These are phyloP conservation scores for Ctenopoma kingsleyae DNA, from an alignment of 2,797 vertebrate species.

Conservation along the genomic window DNA sequence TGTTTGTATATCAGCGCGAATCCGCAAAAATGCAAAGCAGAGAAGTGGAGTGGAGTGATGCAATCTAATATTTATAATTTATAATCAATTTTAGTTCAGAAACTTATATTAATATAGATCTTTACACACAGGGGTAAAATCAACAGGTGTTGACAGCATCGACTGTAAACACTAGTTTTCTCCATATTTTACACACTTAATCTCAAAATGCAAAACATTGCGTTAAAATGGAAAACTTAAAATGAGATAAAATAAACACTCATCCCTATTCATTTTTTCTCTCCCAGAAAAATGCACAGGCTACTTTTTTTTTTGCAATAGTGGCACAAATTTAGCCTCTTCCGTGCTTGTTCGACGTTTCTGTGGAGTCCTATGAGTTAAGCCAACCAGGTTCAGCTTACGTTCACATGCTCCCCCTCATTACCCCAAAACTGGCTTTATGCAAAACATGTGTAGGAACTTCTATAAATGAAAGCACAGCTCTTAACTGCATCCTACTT, in stretches of 20 bases:
- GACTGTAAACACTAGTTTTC: not conserved
- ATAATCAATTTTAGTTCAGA: not conserved
- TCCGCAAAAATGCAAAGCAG: constrained; percentile 5
- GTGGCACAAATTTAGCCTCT: constrained; percentile 38
- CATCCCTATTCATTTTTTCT: not conserved
- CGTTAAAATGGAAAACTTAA: not conserved
- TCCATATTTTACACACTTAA: not conserved
- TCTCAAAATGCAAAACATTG: not conserved
- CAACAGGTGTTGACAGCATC: constrained; percentile 50
- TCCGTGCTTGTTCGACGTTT: constrained; percentile 38
- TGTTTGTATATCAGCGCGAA: constrained; percentile 48
- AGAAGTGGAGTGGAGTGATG: not conserved
- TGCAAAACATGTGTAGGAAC: constrained; percentile 89
- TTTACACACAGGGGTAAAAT: not conserved
- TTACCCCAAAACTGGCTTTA: constrained; percentile 83
- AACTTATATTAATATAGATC: too few relatives aligned
- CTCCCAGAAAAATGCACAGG: not conserved
- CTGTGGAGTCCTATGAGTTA: constrained; percentile 60
- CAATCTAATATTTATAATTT: not conserved
- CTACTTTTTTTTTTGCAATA: constrained; percentile 17
- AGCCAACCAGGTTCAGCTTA: constrained; percentile 80
- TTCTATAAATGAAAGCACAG: constrained; percentile 86
- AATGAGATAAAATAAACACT: constrained; percentile 9
- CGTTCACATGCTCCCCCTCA: constrained; percentile 78
- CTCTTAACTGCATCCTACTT: constrained; percentile 86